Evolutionary conservation across 2,797 vertebrate genomes (phyloP).

Genomic region (Triplophysa bombifrons): DNA sequence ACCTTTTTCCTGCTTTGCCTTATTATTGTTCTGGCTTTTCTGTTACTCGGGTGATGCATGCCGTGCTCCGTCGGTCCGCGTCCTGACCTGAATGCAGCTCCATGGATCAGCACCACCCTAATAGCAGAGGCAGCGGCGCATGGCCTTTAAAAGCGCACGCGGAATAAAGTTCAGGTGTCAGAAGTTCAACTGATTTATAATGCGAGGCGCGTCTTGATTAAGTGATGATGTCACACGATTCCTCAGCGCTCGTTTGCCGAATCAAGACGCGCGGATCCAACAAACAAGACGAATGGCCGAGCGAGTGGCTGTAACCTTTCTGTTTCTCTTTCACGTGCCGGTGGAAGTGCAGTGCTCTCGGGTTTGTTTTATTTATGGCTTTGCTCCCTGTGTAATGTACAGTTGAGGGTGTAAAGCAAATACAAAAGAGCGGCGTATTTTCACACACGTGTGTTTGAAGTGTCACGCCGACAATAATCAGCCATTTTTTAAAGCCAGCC

Average conservation of each 20-base stretch:
- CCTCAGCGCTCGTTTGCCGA: conserved; percentile 77
- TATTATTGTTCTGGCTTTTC: conserved; percentile 41
- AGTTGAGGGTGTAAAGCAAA: conserved; percentile 51
- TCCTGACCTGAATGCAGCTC: conserved; percentile 78
- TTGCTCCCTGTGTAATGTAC: conserved; percentile 45
- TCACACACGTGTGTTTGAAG: background rate
- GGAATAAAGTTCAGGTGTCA: conserved; percentile 83
- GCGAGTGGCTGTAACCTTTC: conserved; percentile 76
- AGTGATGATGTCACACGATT: conserved; percentile 74
- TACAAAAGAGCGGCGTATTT: conserved; percentile 30
- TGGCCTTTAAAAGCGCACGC: conserved; percentile 77
- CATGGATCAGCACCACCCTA: conserved; percentile 78
- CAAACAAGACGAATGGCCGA: conserved; percentile 77
- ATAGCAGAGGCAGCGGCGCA: conserved; percentile 67
- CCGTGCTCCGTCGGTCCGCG: conserved; percentile 58
- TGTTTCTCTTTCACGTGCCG: conserved; percentile 66
- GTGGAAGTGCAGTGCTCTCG: conserved; percentile 60
- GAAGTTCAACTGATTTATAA: conserved; percentile 86
- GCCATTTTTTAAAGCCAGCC: conserved; percentile 12
- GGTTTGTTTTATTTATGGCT: conserved; percentile 74
- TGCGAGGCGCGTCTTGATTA: conserved; percentile 73
- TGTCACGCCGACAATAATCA: conserved; percentile 15
- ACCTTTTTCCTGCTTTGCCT: background rate
- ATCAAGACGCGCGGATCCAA: conserved; percentile 75
- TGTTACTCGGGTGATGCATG: conserved; percentile 65